phyloP scores from a whole-genome alignment of 2,888 invertebrate species.

The Campoplex capitator region DNA sequence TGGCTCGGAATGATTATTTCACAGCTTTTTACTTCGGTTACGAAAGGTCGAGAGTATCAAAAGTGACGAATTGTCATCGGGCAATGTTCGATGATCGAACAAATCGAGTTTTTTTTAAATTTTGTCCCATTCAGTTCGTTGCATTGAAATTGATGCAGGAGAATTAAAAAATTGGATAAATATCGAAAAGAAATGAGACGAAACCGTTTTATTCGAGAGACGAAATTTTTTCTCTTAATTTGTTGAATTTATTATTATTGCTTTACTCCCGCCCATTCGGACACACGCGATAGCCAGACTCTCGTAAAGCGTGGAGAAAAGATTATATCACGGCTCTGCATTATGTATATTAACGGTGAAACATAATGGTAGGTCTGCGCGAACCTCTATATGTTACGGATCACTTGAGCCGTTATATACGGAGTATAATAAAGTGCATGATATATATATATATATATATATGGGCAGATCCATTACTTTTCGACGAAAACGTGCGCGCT shows the following conservation, averaged over 20 bases:
- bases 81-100: neutral
- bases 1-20: neutral
- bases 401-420: slow-evolving; percentile 52
- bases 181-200: neutral
- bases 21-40: no score
- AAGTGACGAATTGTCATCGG: no score
- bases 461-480: no score
- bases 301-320: slow-evolving; percentile 13
- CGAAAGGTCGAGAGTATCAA: no score
- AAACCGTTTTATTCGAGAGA: neutral
- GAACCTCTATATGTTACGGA: slow-evolving; percentile 53
- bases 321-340: slow-evolving; percentile 30
- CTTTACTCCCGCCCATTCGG: neutral
- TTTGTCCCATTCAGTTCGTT: no score
- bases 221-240: neutral
- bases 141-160: neutral
- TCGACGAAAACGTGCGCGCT: no score
- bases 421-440: slow-evolving; percentile 15
- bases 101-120: neutral
- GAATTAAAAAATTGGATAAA: neutral
- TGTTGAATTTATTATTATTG: slow-evolving; percentile 14
- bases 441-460: neutral
- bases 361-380: slow-evolving; percentile 25
- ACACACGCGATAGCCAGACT: neutral
- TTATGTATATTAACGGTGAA: slow-evolving; percentile 28